Base-by-base conservation (phyloP, 2,888 invertebrate genomes). In the Ischnus inquisitorius region DNA sequence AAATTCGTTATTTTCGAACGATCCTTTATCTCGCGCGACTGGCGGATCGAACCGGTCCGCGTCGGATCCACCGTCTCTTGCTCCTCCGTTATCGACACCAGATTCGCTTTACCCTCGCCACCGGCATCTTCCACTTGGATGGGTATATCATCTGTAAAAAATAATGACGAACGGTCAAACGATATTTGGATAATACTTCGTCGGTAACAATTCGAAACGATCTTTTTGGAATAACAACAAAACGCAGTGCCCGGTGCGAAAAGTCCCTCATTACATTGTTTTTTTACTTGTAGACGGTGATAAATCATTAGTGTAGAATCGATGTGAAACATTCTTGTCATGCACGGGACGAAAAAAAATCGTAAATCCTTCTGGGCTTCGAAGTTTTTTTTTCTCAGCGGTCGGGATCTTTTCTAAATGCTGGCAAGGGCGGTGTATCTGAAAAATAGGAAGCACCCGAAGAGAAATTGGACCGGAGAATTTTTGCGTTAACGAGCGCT, bases 141-240 rank as follows among this genome's bases (percentile, higher is more conserved):
- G 65, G 97, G 98, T 94, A 98, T 98, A 94, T 98, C 98, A 95
- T 98, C 98, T 97, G 95, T 78, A 95, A 94, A 91, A 88, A 91
- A n/a, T 12, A n/a, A 60, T 14, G 1, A 4, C 8, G 3, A 60
- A 28, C 6, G 28, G 5, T 28, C 54, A 22, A 22, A 54, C 22
- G n/a, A n/a, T 4, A 22, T 8, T 12, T 1, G 54, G 8, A 19
- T 10, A 54, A 12, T 22, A 10, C 3, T 54, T 54, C 22, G 10
- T 12, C 54, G 54, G 10, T 54, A 3, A 22, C 22, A 12, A 54
- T 54, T 22, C 57, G 57, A 25, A 25, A 57, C 25, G 25, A 57
- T 54, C 22, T 57, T 22, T 57, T 25, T 25, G 4, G 0, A 12
- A 3, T 57, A 22, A n/a, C n/a, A n/a, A n/a, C n/a, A n/a, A 19